These are phyloP conservation scores for Aviceda subcristata DNA, from an alignment of 2,113 vertebrate species.

Conservation along the genomic window DNA sequence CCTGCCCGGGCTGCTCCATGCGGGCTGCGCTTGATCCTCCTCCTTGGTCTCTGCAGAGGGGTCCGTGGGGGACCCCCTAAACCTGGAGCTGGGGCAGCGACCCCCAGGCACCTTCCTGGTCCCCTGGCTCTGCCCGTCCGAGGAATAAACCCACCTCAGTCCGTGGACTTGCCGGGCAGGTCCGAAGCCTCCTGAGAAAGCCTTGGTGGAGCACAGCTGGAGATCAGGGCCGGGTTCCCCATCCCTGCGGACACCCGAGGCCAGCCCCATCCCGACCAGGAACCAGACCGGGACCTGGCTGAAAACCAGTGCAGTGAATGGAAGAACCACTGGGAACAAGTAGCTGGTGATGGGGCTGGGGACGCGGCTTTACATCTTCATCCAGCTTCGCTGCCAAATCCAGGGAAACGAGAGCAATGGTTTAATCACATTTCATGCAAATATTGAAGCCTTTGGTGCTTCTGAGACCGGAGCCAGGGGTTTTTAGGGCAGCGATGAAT, in stretches of 20 bases:
- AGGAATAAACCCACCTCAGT: neutral
- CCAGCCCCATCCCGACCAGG: neutral
- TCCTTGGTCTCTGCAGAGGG: no score
- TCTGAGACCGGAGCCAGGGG: neutral
- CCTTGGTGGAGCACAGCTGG: neutral
- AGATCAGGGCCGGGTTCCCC: neutral
- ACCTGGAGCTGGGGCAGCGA: neutral
- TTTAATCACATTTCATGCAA: neutral
- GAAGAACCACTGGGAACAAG: neutral
- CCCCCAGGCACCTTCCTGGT: rapidly evolving
- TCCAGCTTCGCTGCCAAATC: neutral
- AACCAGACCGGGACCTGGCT: neutral
- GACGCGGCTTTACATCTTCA: rapidly evolving
- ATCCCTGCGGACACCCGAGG: no score
- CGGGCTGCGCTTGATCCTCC: neutral
- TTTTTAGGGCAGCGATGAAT: neutral
- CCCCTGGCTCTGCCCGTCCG: neutral
- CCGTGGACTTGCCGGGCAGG: neutral
- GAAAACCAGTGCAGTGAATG: neutral
- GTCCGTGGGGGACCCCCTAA: neutral
- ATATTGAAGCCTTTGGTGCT: neutral
- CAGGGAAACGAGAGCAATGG: neutral
- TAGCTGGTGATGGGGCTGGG: neutral
- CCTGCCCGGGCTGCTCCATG: rapidly evolving
- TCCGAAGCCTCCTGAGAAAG: neutral